A percentile compares a stretch with the other conserved stretches of the same genome.
phyloP scores from a whole-genome alignment of 2,888 invertebrate species.

The Trissoscelio sp. region DNA sequence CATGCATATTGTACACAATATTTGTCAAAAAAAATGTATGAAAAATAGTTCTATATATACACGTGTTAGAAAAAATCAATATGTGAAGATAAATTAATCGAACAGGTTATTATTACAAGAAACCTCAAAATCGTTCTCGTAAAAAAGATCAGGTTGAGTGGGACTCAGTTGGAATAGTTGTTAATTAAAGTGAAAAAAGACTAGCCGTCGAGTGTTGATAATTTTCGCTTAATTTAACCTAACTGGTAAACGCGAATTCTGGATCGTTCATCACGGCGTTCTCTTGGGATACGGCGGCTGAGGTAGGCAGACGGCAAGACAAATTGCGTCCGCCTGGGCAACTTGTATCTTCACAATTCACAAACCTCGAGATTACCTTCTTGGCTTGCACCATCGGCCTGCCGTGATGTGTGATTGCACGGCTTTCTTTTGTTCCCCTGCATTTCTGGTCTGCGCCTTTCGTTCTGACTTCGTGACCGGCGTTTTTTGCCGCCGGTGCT shows the following conservation, averaged over 20 bases:
- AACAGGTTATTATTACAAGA: too few relatives aligned
- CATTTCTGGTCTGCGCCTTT: constrained; percentile 23
- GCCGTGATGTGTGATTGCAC: constrained; percentile 51
- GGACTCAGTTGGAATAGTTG: constrained; percentile 41
- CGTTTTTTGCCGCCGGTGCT: constrained; percentile 58
- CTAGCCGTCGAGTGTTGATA: constrained; percentile 74
- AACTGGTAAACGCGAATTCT: constrained; percentile 73
- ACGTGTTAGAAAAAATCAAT: background rate
- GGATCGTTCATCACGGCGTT: constrained; percentile 76
- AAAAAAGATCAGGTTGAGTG: constrained; percentile 11
- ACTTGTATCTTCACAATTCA: constrained; percentile 74
- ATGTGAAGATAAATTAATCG: too few relatives aligned
- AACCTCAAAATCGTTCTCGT: too few relatives aligned
- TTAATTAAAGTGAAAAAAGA: constrained; percentile 60
- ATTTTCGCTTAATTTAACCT: constrained; percentile 79
- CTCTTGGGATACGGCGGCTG: constrained; percentile 60
- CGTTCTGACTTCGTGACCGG: constrained; percentile 16
- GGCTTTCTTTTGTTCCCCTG: constrained; percentile 53
- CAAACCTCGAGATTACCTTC: constrained; percentile 65
- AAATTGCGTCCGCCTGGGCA: constrained; percentile 73
- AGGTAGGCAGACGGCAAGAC: constrained; percentile 72
- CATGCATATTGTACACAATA: too few relatives aligned
- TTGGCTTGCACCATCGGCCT: constrained; percentile 46
- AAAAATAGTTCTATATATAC: too few relatives aligned
- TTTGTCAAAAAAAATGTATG: too few relatives aligned